Evolutionary conservation across 2,797 vertebrate genomes (phyloP).

Genomic region (Xerus rutilus): DNA sequence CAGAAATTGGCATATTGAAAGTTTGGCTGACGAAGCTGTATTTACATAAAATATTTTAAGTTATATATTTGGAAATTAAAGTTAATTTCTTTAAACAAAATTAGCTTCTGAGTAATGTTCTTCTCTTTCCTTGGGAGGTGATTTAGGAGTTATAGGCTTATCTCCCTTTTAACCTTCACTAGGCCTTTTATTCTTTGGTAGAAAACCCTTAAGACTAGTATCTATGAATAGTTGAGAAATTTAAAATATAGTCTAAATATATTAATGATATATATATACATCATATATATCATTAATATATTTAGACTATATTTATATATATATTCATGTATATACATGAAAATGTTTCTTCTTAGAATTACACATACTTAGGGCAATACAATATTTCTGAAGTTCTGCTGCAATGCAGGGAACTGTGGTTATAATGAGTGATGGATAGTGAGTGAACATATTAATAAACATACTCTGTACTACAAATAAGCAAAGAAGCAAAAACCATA

Average conservation of each 20-base stretch:
- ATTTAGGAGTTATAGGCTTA: not conserved
- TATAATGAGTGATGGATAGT: not conserved
- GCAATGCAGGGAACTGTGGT: not conserved
- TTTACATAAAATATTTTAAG: constrained; percentile 8
- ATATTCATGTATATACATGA: no score
- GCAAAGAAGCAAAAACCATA: not conserved
- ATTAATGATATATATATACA: not conserved
- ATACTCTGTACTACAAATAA: not conserved
- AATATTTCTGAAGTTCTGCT: not conserved
- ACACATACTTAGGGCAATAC: not conserved
- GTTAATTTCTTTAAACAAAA: constrained; percentile 41
- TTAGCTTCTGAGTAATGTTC: not conserved
- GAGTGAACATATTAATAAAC: not conserved
- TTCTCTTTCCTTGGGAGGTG: not conserved
- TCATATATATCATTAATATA: no score
- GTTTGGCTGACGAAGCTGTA: not conserved
- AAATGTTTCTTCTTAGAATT: not conserved
- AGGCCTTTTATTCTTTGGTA: not conserved
- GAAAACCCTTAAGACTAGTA: not conserved
- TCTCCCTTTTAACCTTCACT: not conserved
- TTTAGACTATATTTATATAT: no score
- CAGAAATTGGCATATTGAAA: constrained; percentile 18
- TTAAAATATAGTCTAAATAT: not conserved
- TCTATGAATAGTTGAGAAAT: not conserved
- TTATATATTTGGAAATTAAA: constrained; percentile 35